Percentiles rank a stretch among this genome's conserved stretches.
Evolutionary conservation across 2,113 vertebrate species (phyloP).

Genomic region (Megatriorchis doriae): DNA sequence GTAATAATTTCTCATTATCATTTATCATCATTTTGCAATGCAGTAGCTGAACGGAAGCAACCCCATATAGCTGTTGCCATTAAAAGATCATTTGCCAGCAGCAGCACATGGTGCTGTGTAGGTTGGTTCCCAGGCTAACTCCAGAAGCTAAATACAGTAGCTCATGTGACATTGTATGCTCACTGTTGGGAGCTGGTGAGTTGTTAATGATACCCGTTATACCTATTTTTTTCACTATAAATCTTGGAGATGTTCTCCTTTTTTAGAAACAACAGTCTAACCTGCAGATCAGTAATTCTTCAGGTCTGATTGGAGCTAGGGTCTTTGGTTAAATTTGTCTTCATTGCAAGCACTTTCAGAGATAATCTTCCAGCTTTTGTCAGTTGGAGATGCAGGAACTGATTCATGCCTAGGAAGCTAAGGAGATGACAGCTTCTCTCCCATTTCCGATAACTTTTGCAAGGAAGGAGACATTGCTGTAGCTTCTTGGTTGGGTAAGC

Average conservation of each 20-base stretch:
- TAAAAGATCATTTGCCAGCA: constrained; percentile 58
- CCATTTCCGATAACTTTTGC: not conserved
- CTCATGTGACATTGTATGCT: not conserved
- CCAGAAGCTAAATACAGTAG: not conserved
- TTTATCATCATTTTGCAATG: constrained; percentile 42
- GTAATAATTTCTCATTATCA: constrained; percentile 34
- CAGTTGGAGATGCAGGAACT: not conserved
- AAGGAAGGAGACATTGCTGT: not conserved
- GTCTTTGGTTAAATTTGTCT: not conserved
- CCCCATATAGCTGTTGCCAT: constrained; percentile 21
- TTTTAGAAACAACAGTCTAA: not conserved
- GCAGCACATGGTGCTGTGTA: constrained; percentile 9
- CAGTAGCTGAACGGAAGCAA: not conserved
- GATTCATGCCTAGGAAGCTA: not conserved
- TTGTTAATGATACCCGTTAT: not conserved
- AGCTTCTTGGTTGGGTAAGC: not conserved
- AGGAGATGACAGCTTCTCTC: not conserved
- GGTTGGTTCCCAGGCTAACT: constrained; percentile 13
- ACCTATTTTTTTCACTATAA: not conserved
- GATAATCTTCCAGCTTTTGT: constrained; percentile 34
- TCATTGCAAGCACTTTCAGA: constrained; percentile 20
- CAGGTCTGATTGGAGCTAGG: constrained; percentile 8
- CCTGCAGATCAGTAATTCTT: constrained; percentile 66
- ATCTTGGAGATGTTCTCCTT: not conserved
- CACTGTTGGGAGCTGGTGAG: not conserved